Evolutionary conservation across 2,888 invertebrate genomes (phyloP), one percentile per base, ranked within the genome.

Genomic region (Drosophila atroscutellata): DNA sequence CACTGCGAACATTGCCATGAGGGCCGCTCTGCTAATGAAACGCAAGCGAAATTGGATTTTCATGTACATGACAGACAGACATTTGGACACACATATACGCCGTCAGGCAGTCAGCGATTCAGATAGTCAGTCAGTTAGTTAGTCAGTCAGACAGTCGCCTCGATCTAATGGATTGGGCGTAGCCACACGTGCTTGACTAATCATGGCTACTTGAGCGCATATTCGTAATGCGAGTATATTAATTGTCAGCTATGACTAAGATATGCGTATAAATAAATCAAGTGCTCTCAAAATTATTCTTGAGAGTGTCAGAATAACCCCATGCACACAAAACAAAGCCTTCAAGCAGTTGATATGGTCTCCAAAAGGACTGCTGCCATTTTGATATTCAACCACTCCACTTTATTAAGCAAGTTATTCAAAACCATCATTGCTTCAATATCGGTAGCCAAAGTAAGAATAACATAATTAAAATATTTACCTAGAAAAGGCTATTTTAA

Each of bases 1-100:
- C 50, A 67, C 59, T 55, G 60, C 39, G 45, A 50, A 52, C 36
- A 24, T 52, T 47, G 49, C 64, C 66, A 59, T 13, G 55, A 55
- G 65, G 73, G 69, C 70, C 62, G 58, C 77, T 51, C 78, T 88
- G 89, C 89, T 86, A 86, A 86, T 86, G 90, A 90, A 86, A 86
- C 81, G 81, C 65, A 80, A 65, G 84, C 79, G 75, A 86, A 88
- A 86, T 86, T 86, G 85, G 90, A 86, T 88, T 86, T 90, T 88
- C 86, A 80, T 86, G 85, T 80, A 88, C 77, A 86, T 72, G 77
- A 72, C 84, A 78, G 81, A 72, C 62, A 59, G 69, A 62, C 72
- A 63, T 36, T 36, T 37, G 50, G 69, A 81, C 52, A 45, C 24
- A 15, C 26, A 37, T 60, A 54, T 6, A 3, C 28, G 8, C n/a